Base-by-base conservation (phyloP, 2,113 vertebrate genomes). In the Bujurquina vittata region DNA sequence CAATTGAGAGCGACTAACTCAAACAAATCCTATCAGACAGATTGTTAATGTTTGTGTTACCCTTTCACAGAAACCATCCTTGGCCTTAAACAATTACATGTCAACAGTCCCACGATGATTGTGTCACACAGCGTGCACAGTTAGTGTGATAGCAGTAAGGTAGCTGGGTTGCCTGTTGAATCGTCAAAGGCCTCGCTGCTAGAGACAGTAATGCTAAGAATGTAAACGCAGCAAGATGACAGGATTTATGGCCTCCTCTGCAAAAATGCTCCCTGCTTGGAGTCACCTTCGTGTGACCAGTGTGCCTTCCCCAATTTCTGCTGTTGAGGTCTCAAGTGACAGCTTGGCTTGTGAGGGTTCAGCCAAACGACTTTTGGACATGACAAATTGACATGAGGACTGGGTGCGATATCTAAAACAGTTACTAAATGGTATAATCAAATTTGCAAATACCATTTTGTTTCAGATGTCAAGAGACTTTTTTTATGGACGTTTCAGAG, bases 231-330 rank as follows among this genome's bases (percentile, higher is more conserved):
- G 86, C 57, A 57, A 20, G 75, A 69, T 20, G 35, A 79, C 75
- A 26, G 52, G 81, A 90, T 91, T 92, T 90, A 92, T 87, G 65
- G 73, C 58, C 17, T 58, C 79, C 84, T 87, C 89, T 83, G 87
- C 76, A 77, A 79, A 92, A 87, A 80, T 15, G 61, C 65, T 87
- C 49, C 61, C 46, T 52, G 83, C 73, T 65, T 23, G 22, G 58
- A 88, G 74, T 91, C 90, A 81, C 90, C 90, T 92, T 88, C 84
- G 76, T 60, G 69, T 89, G 46, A 74, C 79, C 37, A 35, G 79
- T 57, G 37, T 59, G 5, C 10, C 29, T 60, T 80, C 74, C 37
- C 12, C 52, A 65, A 57, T 52, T 46, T 43, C 62, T 75, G 63
- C 78, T 72, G 57, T 56, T 46, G 59, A 54, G 67, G 2, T 72